A percentile compares a stretch with the other conserved stretches of the same genome.
These are phyloP conservation scores for Anthonomus grandis DNA, from an alignment of 1,140 invertebrate species.

Conservation along the genomic window DNA sequence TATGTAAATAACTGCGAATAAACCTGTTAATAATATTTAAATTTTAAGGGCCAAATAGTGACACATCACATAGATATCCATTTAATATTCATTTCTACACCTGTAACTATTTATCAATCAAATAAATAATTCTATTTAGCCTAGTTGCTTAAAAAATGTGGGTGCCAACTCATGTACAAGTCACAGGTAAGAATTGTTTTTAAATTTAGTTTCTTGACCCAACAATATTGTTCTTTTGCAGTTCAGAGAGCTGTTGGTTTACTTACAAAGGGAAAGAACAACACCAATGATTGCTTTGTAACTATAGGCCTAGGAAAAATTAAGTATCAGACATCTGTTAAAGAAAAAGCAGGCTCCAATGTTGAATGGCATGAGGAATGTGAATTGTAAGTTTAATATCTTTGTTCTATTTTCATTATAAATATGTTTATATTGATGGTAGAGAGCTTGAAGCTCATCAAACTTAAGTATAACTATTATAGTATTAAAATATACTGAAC, in stretches of 20 bases:
- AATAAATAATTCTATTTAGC: too few relatives aligned
- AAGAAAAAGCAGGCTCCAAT: conserved; percentile 77
- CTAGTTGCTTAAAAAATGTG: conserved; percentile 61
- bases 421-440: not conserved
- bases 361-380: conserved; percentile 96
- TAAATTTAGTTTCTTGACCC: conserved; percentile 14
- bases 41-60: too few relatives aligned
- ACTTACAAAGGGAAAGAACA: conserved; percentile 82
- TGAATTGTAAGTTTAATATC: conserved; percentile 70
- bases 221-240: conserved; percentile 49
- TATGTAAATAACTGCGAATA: too few relatives aligned
- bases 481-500: too few relatives aligned
- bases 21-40: too few relatives aligned
- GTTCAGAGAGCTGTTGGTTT: conserved; percentile 71
- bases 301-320: conserved; percentile 92
- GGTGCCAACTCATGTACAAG: conserved; percentile 82
- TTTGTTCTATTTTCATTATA: conserved; percentile 19
- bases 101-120: too few relatives aligned
- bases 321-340: conserved; percentile 93
- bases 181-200: conserved; percentile 58
- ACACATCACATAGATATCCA: too few relatives aligned
- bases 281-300: conserved; percentile 93
- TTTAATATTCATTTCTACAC: too few relatives aligned
- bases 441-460: not conserved
- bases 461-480: too few relatives aligned